Evolutionary conservation across 2,113 vertebrate species (phyloP).

Genomic region (Ophiodon elongatus): DNA sequence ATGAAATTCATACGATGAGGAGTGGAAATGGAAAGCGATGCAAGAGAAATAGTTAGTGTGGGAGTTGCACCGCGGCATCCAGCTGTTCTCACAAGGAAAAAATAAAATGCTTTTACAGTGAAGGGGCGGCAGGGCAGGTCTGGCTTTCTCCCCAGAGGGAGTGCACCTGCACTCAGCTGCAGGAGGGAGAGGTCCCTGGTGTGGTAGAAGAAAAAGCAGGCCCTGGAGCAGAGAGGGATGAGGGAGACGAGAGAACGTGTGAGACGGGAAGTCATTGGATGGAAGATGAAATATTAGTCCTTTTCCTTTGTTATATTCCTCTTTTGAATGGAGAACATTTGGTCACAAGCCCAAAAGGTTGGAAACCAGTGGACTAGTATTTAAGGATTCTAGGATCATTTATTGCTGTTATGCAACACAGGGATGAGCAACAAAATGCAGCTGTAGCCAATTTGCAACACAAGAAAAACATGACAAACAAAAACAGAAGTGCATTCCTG

Average conservation of each 20-base stretch:
- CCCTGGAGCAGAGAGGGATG: slow-evolving; percentile 8
- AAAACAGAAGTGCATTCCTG: no score
- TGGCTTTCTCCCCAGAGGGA: slow-evolving; percentile 64
- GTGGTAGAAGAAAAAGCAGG: slow-evolving; percentile 25
- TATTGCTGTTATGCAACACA: not conserved
- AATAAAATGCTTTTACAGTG: slow-evolving; percentile 75
- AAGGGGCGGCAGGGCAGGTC: slow-evolving; percentile 64
- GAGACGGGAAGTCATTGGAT: slow-evolving; percentile 12
- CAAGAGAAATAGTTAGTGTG: slow-evolving; percentile 59
- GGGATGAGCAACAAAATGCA: no score
- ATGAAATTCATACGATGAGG: slow-evolving; percentile 19
- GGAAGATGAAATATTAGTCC: not conserved
- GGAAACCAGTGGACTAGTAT: not conserved
- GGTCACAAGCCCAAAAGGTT: not conserved
- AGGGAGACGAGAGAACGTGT: slow-evolving; percentile 20
- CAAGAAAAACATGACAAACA: no score
- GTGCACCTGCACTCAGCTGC: slow-evolving; percentile 76
- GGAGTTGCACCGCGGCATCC: slow-evolving; percentile 71
- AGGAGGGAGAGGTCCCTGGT: slow-evolving; percentile 34
- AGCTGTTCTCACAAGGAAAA: slow-evolving; percentile 69
- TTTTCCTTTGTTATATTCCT: slow-evolving; percentile 12
- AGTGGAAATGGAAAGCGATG: slow-evolving; percentile 33
- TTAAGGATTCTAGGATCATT: not conserved
- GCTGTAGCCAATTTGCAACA: no score
- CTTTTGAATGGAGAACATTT: not conserved